Percentiles rank a stretch among this genome's conserved stretches.
Evolutionary conservation across 2,888 invertebrate species (phyloP).

Genomic region (Eupithecia inturbata): DNA sequence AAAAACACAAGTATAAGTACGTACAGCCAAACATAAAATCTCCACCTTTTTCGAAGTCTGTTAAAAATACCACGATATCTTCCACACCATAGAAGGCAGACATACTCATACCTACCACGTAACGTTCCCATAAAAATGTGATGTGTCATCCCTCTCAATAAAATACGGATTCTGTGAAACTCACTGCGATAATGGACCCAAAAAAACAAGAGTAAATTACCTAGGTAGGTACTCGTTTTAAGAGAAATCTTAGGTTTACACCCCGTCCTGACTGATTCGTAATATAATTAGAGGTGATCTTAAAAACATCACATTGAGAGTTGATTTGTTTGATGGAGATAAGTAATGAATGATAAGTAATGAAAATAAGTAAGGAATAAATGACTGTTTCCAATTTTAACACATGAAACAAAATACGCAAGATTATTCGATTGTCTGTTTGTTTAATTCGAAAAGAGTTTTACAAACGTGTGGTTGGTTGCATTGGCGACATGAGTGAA

Average conservation of each 20-base stretch:
- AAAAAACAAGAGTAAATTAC: constrained; percentile 37
- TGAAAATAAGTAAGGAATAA: too few species aligned
- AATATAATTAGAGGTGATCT: constrained; percentile 17
- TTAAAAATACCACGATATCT: background rate
- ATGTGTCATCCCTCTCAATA: constrained; percentile 27
- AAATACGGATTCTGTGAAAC: constrained; percentile 32
- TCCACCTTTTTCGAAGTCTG: background rate
- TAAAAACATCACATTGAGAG: constrained; percentile 2
- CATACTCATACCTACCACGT: background rate
- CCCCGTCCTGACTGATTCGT: constrained; percentile 34
- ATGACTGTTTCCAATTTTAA: background rate
- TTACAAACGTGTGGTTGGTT: background rate
- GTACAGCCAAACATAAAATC: background rate
- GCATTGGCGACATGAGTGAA: background rate
- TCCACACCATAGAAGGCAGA: background rate
- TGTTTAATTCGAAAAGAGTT: background rate
- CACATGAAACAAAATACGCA: background rate
- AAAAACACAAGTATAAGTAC: too few species aligned
- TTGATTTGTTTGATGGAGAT: background rate
- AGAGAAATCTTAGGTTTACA: constrained; percentile 33
- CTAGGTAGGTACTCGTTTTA: too few species aligned
- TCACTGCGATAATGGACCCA: constrained; percentile 28
- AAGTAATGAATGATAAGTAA: too few species aligned
- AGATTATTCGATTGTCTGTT: background rate
- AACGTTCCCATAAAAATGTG: constrained; percentile 15